Conservation (phyloP, 2,888 invertebrate genomes). For the Brenthis hecate region DNA sequence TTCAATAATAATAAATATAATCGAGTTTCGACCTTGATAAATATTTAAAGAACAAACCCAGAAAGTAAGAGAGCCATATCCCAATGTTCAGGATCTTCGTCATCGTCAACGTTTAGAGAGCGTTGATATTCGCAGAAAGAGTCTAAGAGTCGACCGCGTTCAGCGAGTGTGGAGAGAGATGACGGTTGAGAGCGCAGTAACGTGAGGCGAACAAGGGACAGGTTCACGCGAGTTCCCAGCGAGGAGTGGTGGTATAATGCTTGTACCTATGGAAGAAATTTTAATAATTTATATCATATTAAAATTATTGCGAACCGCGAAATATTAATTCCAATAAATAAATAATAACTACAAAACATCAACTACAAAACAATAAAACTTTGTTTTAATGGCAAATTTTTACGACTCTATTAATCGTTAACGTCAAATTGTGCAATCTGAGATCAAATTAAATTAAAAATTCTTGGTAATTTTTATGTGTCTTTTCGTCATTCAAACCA, state of each 20-base stretch:
- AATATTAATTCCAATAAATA: neutral
- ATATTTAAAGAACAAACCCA: conserved; percentile 68
- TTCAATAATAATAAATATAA: too few relatives aligned
- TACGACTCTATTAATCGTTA: neutral
- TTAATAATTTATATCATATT: neutral
- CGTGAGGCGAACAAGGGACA: conserved; percentile 87
- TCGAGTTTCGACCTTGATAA: neutral
- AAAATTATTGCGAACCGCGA: neutral
- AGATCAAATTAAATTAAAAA: conserved; percentile 1
- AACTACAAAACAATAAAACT: too few relatives aligned
- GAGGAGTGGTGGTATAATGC: conserved; percentile 90
- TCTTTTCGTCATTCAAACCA: conserved; percentile 14
- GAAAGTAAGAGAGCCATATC: conserved; percentile 90
- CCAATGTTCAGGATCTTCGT: conserved; percentile 88
- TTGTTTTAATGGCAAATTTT: too few relatives aligned
- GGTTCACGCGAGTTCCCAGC: conserved; percentile 84
- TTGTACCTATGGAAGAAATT: conserved; percentile 81
- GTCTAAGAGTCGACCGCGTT: conserved; percentile 86
- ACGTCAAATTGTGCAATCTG: conserved; percentile 11
- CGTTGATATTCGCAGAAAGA: conserved; percentile 89
- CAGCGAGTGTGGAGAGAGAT: conserved; percentile 84
- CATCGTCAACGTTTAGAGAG: conserved; percentile 84
- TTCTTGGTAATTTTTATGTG: conserved; percentile 14
- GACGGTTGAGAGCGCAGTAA: conserved; percentile 85
- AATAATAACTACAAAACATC: neutral